Evolutionary conservation across 2,888 invertebrate species (phyloP), one percentile per base, ranked within the genome.

Genomic region (Sphaerophoria rueppellii): DNA sequence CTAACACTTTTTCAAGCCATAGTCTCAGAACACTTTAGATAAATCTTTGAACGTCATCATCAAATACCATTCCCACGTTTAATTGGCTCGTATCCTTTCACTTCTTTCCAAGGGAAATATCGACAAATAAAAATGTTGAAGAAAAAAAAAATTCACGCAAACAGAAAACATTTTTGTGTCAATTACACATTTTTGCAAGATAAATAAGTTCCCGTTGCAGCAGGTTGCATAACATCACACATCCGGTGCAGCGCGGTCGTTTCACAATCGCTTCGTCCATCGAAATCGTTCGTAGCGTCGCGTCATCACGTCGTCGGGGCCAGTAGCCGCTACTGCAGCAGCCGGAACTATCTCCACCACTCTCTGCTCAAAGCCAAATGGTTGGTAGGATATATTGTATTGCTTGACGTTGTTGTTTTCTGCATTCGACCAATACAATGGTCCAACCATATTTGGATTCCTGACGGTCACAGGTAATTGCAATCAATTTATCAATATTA

Each of bases 121-220:
- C 12, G 14, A 54, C 12, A 61, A n/a, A 12, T 24, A 54, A 46
- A 48, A 50, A 58, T 7, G 14, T 60, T 60, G 63, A 74, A 37
- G 35, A 74, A 58, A 46, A 43, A 60, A 46, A 65, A 73, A 74
- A 74, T 57, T 48, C 55, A 43, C 70, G 37, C 78, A 57, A 24
- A 24, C 70, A 78, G 69, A 73, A 80, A 80, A 85, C 80, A 85
- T 85, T 85, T 85, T 85, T 85, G 85, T 85, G 85, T 85, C 85
- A 85, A 81, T 85, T 85, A 85, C 85, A 85, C 85, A 85, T 85
- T 81, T 85, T 85, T 81, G 85, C 73, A 40, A 85, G 81, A 81
- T 85, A 85, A 85, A 85, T 85, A 81, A 85, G 81, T 85, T 85
- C 81, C 85, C 85, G 85, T 73, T 85, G 73, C 80, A 43, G 65